Conservation (phyloP, 2,888 invertebrate species). For the Rhingia campestris region DNA sequence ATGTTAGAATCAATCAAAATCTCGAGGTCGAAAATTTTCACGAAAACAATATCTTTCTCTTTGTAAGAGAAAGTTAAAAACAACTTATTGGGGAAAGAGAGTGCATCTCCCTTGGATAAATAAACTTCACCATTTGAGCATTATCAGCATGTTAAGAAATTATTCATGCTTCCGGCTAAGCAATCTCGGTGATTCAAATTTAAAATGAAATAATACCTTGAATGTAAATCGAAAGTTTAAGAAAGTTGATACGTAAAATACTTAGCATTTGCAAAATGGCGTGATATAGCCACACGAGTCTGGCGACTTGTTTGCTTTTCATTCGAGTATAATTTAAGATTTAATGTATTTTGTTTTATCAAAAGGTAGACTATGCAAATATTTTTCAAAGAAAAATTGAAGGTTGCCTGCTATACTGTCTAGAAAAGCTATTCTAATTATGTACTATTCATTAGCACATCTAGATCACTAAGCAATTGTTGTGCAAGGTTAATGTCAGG, state of each 20-base stretch:
- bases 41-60: too few relatives aligned
- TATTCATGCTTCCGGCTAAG: too few relatives aligned
- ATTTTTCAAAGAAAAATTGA: conserved; percentile 66
- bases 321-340: conserved; percentile 27
- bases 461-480: conserved; percentile 41
- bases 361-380: conserved; percentile 21
- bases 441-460: conserved; percentile 46
- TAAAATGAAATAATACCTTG: too few relatives aligned
- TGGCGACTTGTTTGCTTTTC: conserved; percentile 21
- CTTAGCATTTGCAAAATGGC: conserved; percentile 9
- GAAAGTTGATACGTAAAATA: neutral
- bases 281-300: conserved; percentile 16
- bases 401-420: conserved; percentile 57
- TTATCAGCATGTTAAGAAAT: too few relatives aligned
- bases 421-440: conserved; percentile 48
- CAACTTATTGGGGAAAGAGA: too few relatives aligned
- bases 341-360: conserved; percentile 1
- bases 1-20: too few relatives aligned
- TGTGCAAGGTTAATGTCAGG: conserved; percentile 68
- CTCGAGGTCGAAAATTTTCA: too few relatives aligned
- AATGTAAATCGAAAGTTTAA: neutral
- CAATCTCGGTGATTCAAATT: too few relatives aligned
- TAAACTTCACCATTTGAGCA: too few relatives aligned
- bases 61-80: too few relatives aligned
- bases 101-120: too few relatives aligned